A percentile compares a stretch with the other conserved stretches of the same genome.
Evolutionary conservation across 2,888 invertebrate genomes (phyloP).

Genomic region (Archips xylosteana): DNA sequence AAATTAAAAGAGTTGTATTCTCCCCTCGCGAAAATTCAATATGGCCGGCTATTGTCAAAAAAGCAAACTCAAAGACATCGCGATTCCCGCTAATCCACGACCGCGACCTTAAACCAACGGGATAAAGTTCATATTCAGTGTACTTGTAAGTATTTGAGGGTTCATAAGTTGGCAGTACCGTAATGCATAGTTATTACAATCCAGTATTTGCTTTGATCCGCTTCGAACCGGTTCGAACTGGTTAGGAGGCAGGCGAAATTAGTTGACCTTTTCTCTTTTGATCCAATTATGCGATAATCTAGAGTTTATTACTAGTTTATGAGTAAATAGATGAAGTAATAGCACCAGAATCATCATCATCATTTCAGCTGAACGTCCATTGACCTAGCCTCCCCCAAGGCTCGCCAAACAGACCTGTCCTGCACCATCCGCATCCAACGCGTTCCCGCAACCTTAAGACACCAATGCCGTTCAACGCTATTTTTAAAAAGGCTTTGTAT

Average conservation of each 20-base stretch:
- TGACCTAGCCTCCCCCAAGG: too few species aligned
- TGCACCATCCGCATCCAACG: too few species aligned
- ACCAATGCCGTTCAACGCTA: too few species aligned
- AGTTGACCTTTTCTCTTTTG: slow-evolving; percentile 39
- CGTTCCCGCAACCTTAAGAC: too few species aligned
- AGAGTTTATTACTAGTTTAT: slow-evolving; percentile 30
- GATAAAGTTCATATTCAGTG: slow-evolving; percentile 1
- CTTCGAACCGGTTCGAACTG: slow-evolving; percentile 45
- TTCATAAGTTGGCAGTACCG: slow-evolving; percentile 47
- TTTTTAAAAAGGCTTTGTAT: too few species aligned
- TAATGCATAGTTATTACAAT: slow-evolving; percentile 68
- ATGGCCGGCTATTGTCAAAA: slow-evolving; percentile 49
- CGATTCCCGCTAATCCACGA: background rate
- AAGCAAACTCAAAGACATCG: slow-evolving; percentile 22
- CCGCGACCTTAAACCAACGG: slow-evolving; percentile 39
- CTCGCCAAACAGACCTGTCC: too few species aligned
- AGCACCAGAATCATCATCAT: background rate
- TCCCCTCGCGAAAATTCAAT: slow-evolving; percentile 53
- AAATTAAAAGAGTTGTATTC: slow-evolving; percentile 75
- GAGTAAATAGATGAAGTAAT: background rate
- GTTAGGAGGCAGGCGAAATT: slow-evolving; percentile 43
- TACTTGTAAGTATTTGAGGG: slow-evolving; percentile 18
- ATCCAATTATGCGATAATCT: slow-evolving; percentile 38
- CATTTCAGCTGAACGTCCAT: too few species aligned
- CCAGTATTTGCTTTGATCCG: slow-evolving; percentile 60